Base-by-base conservation (phyloP, 2,113 vertebrate species). In the Pelecanoides urinatrix region DNA sequence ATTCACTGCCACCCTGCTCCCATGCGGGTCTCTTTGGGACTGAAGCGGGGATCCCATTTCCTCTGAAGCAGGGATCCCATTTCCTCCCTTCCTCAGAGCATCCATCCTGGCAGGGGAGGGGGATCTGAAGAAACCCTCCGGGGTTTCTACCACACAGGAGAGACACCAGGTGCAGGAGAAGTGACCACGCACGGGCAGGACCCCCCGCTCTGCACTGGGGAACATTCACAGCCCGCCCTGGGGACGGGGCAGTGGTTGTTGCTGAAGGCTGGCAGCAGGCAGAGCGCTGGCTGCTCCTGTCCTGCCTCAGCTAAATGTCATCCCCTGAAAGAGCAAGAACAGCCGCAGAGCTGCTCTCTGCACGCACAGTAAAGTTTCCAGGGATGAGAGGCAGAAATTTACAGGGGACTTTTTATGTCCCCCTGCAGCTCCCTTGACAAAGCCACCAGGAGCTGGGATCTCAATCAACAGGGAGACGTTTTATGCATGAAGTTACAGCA, bases 141-240 rank as follows among this genome's bases (percentile, higher is more conserved):
- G 61, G 38, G 21, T 29, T 63, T 76, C 40, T 5, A 3, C 0
- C n/a, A 17, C 11, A 2, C 44, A 55, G 44, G 30, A 62, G 36
- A 12, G 25, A 16, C 19, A 12, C 2, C 8, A 30, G 58, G 29
- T 1, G 1, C 14, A 29, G 58, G 17, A 86, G 72, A 7, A 49
- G 38, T 4, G 8, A 21, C 0, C 1, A 42, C 2, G 4, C 1
- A 2, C 44, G 14, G 56, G 42, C 65, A 73, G 27, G 13, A 32
- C 12, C 29, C 67, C 44, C n/a, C 20, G 40, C 3, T 34, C 47
- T 7, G 2, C 0, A 1, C 26, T 1, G 11, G 2, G 47, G 1
- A 68, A 19, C 4, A 3, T 5, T 32, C 73, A 7, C 55, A 74
- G 76, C 55, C 74, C 29, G 79, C 22, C 63, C 47, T 0, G 1